phyloP scores from a whole-genome alignment of 2,797 vertebrate species.

The Setipinna tenuifilis region DNA sequence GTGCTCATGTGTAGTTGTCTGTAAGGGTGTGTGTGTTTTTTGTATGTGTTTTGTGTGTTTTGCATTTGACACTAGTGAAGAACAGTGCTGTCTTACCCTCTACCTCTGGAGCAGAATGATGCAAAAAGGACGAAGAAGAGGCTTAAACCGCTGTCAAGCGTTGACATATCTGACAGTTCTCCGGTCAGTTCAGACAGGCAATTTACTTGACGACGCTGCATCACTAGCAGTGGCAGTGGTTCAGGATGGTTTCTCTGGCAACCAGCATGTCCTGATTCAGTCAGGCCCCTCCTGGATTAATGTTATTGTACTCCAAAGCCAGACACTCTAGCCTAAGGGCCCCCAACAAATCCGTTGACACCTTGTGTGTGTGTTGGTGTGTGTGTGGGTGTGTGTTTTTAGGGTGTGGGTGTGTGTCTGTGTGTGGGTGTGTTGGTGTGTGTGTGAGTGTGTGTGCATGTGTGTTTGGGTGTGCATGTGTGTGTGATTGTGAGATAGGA shows the following conservation, averaged over 20 bases:
- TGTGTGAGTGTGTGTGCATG: neutral
- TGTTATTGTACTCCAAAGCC: neutral
- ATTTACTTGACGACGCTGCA: neutral
- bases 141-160: neutral
- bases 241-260: neutral
- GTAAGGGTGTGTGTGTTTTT: neutral
- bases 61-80: no score
- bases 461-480: constrained; percentile 1
- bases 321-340: neutral
- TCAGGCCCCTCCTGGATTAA: neutral
- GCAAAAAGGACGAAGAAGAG: neutral
- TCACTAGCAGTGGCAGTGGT: neutral
- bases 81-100: neutral
- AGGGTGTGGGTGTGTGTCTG: constrained; percentile 5
- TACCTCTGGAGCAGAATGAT: neutral
- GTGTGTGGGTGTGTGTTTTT: neutral
- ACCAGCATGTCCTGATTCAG: neutral
- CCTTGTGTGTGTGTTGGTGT: neutral
- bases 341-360: neutral
- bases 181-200: neutral
- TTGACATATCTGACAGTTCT: neutral
- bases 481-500: neutral
- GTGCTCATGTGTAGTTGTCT: neutral
- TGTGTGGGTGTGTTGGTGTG: neutral
- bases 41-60: no score